Percentiles rank a stretch among this genome's conserved stretches.
Conservation (phyloP, 2,797 vertebrate genomes). For the Malurus splendens region DNA sequence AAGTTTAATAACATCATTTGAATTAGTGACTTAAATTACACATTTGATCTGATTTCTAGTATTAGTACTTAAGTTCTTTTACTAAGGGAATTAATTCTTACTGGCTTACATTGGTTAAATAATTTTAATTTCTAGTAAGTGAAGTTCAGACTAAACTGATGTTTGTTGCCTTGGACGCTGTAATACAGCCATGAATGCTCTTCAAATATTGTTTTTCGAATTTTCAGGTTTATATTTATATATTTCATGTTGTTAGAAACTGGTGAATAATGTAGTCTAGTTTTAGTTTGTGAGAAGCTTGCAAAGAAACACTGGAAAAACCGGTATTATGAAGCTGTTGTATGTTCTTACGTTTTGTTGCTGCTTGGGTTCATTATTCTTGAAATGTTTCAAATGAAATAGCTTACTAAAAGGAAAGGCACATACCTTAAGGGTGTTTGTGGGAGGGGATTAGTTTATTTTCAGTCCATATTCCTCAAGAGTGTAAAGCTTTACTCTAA, state of each 20-base stretch:
- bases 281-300: not conserved
- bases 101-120: not conserved
- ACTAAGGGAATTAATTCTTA: not conserved
- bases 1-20: not conserved
- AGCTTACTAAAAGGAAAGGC: not conserved
- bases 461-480: not conserved
- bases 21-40: not conserved
- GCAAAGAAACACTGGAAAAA: not conserved
- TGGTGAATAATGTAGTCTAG: not conserved
- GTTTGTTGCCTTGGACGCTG: not conserved
- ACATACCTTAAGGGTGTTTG: accelerated
- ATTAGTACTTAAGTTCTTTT: not conserved
- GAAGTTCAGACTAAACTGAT: not conserved
- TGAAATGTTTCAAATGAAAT: not conserved
- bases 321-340: accelerated
- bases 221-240: not conserved
- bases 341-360: not conserved
- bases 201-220: not conserved
- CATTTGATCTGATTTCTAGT: not conserved
- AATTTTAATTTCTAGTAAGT: not conserved
- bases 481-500: not conserved
- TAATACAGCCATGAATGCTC: not conserved
- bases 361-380: not conserved
- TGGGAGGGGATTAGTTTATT: not conserved
- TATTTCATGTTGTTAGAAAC: not conserved